Evolutionary conservation across 2,113 vertebrate species (phyloP).

Genomic region (Brachypteracias leptosomus): DNA sequence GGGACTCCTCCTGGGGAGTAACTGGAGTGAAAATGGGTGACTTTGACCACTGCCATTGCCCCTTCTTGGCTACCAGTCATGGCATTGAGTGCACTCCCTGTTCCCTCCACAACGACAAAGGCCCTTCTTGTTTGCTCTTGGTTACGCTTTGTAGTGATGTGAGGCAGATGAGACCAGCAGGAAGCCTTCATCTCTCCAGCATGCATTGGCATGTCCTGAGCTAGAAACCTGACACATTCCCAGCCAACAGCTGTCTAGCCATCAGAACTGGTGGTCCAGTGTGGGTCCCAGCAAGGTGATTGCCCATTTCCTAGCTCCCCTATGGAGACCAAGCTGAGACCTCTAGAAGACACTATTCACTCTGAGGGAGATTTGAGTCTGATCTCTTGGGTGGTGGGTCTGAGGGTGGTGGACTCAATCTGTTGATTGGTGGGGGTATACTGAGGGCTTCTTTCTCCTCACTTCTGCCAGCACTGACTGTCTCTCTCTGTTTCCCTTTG

Average conservation of each 20-base stretch:
- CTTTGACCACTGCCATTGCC: not conserved
- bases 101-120: not conserved
- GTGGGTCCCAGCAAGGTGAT: rapidly evolving
- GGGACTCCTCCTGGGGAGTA: not conserved
- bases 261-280: not conserved
- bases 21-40: not conserved
- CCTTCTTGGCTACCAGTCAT: not conserved
- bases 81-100: rapidly evolving
- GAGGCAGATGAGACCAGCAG: not conserved
- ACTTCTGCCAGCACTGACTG: not conserved
- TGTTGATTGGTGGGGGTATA: not conserved
- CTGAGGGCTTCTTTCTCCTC: rapidly evolving
- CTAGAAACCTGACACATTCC: not conserved
- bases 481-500: not conserved
- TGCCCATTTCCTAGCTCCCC: rapidly evolving
- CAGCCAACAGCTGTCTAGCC: not conserved
- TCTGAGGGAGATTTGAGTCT: not conserved
- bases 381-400: not conserved
- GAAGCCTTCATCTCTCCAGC: not conserved
- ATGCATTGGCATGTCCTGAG: not conserved
- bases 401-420: not conserved
- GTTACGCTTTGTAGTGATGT: not conserved
- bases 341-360: rapidly evolving
- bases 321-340: not conserved
- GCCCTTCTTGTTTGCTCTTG: not conserved